phyloP scores from a whole-genome alignment of 2,113 vertebrate species.

The Nycticryphes semicollaris region DNA sequence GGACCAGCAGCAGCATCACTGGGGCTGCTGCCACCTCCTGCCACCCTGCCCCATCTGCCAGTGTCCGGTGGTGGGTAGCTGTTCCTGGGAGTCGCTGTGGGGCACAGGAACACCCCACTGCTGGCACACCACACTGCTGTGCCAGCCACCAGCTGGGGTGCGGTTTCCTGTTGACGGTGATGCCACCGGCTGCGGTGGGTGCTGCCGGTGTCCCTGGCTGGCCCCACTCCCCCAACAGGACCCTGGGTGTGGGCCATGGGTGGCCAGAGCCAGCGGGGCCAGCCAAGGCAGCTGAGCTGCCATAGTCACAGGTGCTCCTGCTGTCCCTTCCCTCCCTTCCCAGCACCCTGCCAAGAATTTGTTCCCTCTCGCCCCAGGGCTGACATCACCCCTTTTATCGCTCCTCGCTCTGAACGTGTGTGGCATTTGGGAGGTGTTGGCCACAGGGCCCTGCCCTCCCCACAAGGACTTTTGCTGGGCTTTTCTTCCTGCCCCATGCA shows the following conservation, averaged over 20 bases:
- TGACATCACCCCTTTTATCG: slow-evolving; percentile 1
- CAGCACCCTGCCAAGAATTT: slow-evolving; percentile 37
- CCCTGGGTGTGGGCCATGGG: neutral
- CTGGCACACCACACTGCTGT: accelerated
- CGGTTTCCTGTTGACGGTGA: neutral
- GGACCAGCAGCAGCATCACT: neutral
- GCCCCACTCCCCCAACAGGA: neutral
- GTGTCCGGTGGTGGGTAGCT: accelerated
- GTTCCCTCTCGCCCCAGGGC: neutral
- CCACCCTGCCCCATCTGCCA: accelerated
- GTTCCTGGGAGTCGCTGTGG: accelerated
- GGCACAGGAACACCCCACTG: neutral
- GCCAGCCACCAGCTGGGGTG: neutral
- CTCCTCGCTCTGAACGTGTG: neutral
- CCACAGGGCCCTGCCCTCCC: neutral
- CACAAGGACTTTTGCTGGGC: accelerated
- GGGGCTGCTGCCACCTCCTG: neutral
- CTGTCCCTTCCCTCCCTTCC: neutral
- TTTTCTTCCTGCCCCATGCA: neutral
- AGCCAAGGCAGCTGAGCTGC: neutral
- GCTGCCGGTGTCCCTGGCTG: neutral
- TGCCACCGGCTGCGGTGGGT: neutral
- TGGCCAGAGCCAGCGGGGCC: accelerated
- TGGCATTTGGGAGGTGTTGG: neutral
- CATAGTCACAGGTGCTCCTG: neutral